Percentiles rank a stretch among this genome's conserved stretches.
Evolutionary conservation across 2,797 vertebrate genomes (phyloP).

Genomic region (Otus scops): DNA sequence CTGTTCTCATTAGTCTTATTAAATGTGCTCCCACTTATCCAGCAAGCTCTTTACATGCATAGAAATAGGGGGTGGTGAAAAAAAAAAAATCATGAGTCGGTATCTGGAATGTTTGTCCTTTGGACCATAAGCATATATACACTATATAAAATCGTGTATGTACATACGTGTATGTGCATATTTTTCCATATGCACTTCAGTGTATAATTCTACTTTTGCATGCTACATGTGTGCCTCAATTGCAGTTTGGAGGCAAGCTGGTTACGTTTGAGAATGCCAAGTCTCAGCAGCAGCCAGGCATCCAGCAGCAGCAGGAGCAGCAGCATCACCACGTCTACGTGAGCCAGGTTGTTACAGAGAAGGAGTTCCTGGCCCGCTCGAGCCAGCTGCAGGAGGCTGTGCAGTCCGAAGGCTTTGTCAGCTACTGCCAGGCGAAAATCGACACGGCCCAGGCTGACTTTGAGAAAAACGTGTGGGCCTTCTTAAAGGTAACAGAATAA

Average conservation of each 20-base stretch:
- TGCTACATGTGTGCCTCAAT: not conserved
- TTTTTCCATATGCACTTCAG: not conserved
- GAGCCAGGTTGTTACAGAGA: conserved; percentile 95
- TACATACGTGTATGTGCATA: fast-evolving
- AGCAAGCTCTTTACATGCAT: not conserved
- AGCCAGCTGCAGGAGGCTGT: conserved; percentile 88
- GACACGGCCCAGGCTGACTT: conserved; percentile 84
- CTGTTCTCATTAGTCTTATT: not conserved
- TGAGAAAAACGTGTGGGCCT: conserved; percentile 92
- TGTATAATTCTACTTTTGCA: not conserved
- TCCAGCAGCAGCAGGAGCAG: conserved; percentile 64
- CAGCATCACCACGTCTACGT: conserved; percentile 81
- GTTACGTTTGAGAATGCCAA: conserved; percentile 86
- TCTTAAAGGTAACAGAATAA: conserved; percentile 85
- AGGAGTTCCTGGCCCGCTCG: conserved; percentile 86
- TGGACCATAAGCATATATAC: not conserved
- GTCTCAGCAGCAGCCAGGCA: conserved; percentile 76
- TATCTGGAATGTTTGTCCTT: not conserved
- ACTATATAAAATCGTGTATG: not conserved
- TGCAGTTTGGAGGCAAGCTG: conserved; percentile 93
- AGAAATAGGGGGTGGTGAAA: fast-evolving
- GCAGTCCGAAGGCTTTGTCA: conserved; percentile 81
- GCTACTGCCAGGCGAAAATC: conserved; percentile 90
- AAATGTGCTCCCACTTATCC: not conserved
- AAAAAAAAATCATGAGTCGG: not conserved